Conservation (phyloP, 1,140 invertebrate species). For the Cheumatopsyche charites region DNA sequence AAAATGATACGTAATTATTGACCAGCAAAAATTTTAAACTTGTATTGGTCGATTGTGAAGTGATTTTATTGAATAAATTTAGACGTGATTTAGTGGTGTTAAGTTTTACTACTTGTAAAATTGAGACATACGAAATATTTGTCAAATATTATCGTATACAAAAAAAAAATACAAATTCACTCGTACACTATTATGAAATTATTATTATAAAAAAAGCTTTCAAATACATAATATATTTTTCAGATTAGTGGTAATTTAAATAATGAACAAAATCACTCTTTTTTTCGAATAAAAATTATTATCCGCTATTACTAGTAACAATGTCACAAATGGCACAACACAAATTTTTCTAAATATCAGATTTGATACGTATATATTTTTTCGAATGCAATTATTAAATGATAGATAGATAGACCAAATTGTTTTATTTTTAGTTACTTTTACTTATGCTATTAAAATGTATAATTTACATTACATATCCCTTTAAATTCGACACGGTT, state of each 20-base stretch:
- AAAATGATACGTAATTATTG: constrained; percentile 32
- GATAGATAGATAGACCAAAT: constrained; percentile 4
- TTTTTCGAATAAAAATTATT: constrained; percentile 4
- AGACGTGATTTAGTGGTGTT: constrained; percentile 23
- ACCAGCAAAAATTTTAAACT: background rate
- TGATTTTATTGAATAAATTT: constrained; percentile 33
- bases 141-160: background rate
- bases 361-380: constrained; percentile 20
- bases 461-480: constrained; percentile 10
- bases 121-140: constrained; percentile 9
- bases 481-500: background rate
- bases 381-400: constrained; percentile 15
- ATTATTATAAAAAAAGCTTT: constrained; percentile 7
- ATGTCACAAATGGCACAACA: constrained; percentile 18
- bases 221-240: constrained; percentile 12
- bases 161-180: constrained; percentile 10
- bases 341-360: constrained; percentile 17
- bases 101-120: constrained; percentile 26
- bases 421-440: background rate
- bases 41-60: constrained; percentile 19
- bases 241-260: constrained; percentile 6
- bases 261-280: constrained; percentile 1
- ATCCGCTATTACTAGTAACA: constrained; percentile 9
- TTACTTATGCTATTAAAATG: background rate
- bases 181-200: constrained; percentile 1